phyloP scores from a whole-genome alignment of 2,113 vertebrate species.

The Xenopus laevis region DNA sequence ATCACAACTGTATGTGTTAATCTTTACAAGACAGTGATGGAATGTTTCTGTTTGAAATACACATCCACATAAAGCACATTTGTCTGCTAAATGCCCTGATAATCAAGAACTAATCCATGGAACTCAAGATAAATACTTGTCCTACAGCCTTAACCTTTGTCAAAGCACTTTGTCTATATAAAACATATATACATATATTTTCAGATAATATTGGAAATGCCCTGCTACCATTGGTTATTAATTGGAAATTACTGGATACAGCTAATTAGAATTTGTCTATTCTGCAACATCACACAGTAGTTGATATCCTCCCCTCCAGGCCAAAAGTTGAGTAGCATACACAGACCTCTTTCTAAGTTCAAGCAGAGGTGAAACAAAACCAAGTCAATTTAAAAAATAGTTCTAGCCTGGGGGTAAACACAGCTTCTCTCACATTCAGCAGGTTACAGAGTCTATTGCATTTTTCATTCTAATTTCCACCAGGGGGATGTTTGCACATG shows the following conservation, averaged over 20 bases:
- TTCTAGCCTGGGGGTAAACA: conserved; percentile 3
- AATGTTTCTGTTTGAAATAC: too few relatives aligned
- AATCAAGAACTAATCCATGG: too few relatives aligned
- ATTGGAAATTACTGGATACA: background rate
- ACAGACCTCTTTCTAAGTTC: conserved; percentile 8
- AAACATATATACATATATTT: background rate
- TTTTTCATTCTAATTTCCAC: conserved; percentile 10
- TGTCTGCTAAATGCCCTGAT: too few relatives aligned
- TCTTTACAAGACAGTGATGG: too few relatives aligned
- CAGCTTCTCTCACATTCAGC: background rate
- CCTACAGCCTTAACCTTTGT: background rate
- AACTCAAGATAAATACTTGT: background rate
- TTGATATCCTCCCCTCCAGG: conserved; percentile 7
- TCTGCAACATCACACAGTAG: background rate
- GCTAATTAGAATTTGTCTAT: background rate
- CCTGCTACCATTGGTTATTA: too few relatives aligned
- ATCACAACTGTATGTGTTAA: too few relatives aligned
- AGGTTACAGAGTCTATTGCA: background rate
- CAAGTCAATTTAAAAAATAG: conserved; percentile 12
- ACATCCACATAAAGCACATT: too few relatives aligned
- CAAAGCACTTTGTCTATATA: background rate
- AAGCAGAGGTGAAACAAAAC: conserved; percentile 18
- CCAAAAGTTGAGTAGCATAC: background rate
- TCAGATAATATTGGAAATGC: too few relatives aligned
- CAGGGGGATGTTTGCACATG: conserved; percentile 3